phyloP scores from a whole-genome alignment of 1,140 invertebrate genomes.

The Oreohelix idahoensis region DNA sequence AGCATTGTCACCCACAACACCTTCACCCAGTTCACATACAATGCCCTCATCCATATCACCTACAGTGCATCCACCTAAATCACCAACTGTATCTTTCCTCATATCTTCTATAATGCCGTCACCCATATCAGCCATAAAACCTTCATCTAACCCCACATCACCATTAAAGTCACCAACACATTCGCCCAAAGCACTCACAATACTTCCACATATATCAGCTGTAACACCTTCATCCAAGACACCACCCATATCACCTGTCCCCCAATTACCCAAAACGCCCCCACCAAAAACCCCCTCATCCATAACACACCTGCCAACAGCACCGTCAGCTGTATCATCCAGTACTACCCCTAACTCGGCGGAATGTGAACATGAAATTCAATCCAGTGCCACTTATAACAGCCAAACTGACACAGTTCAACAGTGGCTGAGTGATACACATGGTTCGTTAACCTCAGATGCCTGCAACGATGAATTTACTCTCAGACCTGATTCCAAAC shows the following conservation, averaged over 20 bases:
- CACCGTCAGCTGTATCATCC: background rate
- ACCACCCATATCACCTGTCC: background rate
- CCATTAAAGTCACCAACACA: background rate
- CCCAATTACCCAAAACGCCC: background rate
- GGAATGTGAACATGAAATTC: background rate
- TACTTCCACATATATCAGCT: background rate
- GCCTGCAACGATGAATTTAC: constrained; percentile 24
- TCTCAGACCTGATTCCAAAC: constrained; percentile 18
- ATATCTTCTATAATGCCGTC: background rate
- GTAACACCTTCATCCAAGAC: background rate
- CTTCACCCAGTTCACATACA: background rate
- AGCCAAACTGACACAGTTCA: constrained; percentile 31
- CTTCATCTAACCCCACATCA: background rate
- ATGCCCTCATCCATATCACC: background rate
- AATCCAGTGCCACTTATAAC: constrained; percentile 10
- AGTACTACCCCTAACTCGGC: background rate
- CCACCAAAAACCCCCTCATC: background rate
- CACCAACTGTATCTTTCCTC: background rate
- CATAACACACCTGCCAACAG: background rate
- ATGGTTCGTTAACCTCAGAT: constrained; percentile 1
- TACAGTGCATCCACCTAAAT: background rate
- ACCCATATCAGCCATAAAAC: background rate
- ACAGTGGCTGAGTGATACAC: constrained; percentile 31
- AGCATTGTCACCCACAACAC: background rate
- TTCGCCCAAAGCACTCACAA: background rate